Conservation (phyloP, 2,113 vertebrate species). For the Anser cygnoides region DNA sequence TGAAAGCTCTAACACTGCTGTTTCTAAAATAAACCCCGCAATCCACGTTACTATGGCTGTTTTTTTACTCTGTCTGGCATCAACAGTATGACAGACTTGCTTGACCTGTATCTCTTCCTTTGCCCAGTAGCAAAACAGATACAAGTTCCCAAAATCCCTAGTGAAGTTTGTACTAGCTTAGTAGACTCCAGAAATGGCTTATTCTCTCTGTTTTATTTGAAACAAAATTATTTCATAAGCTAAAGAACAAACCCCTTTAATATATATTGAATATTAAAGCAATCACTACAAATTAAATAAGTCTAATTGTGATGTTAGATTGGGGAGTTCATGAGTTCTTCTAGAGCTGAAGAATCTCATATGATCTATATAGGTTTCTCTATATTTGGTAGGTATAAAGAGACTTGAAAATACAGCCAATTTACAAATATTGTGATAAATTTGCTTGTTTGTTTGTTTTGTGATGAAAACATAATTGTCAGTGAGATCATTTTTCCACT, state of each 20-base stretch:
- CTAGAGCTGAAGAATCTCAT: not conserved
- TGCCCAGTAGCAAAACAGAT: not conserved
- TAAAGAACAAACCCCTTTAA: not conserved
- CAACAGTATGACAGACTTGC: not conserved
- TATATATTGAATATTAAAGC: not conserved
- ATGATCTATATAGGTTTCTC: not conserved
- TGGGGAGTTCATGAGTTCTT: not conserved
- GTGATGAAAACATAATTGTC: not conserved
- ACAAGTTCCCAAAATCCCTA: not conserved
- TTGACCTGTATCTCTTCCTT: not conserved
- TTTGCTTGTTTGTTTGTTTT: accelerated
- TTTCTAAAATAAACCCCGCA: not conserved
- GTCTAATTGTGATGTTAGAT: not conserved
- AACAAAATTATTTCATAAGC: not conserved
- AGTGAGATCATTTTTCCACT: not conserved
- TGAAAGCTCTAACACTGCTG: not conserved
- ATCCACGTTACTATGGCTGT: accelerated
- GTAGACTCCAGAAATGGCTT: not conserved
- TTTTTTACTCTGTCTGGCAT: not conserved
- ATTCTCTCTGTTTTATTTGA: not conserved
- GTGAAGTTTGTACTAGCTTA: not conserved
- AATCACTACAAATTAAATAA: not conserved
- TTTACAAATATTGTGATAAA: not conserved
- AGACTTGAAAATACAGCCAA: not conserved
- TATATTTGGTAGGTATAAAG: not conserved